Evolutionary conservation across 1,140 invertebrate genomes (phyloP), one percentile per base, ranked within the genome.

Genomic region (Nebria ingens): DNA sequence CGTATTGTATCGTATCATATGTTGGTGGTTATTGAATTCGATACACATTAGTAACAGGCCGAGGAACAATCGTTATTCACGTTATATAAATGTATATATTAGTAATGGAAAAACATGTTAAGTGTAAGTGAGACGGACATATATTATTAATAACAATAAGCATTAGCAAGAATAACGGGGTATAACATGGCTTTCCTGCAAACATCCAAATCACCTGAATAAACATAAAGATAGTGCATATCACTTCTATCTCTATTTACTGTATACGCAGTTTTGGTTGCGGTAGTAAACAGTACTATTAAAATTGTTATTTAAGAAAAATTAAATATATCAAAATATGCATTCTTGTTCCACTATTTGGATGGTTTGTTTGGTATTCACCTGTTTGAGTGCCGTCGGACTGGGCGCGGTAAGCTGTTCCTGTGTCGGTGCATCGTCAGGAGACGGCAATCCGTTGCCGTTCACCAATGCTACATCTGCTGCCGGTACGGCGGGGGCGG

Each of bases 371-470:
- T 20, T 54, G 40, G 53, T 69, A 68, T 66, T 69, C 68, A 69
- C 67, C 65, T 69, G 68, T 68, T 69, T 70, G 15, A 69, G 62
- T 6, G 25, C 25, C 6, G 25, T 34, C 6, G 25, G 6, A 54
- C 66, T 64, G 56, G 62, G 25, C 34, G 59, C 40, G 51, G 56
- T 56, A 42, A 52, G 56, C 53, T 52, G 59, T 19, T 51, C 52
- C 22, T 52, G 54, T 19, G 53, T 58, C 15, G 56, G 55, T 21
- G 58, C 19, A 51, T 66, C 64, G 19, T 51, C 38, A 23, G 59
- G 59, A 34, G 61, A 61, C 21, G 61, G 60, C 55, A 63, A 55
- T 60, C 68, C 68, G 50, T 65, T 66, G 51, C 68, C 68, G 55
- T 70, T 70, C 40, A 66, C 68, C 56, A 42, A 52, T 52, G 50